These are phyloP conservation scores for Ptilorrhoa leucosticta DNA, from an alignment of 2,113 vertebrate species.

Conservation along the genomic window DNA sequence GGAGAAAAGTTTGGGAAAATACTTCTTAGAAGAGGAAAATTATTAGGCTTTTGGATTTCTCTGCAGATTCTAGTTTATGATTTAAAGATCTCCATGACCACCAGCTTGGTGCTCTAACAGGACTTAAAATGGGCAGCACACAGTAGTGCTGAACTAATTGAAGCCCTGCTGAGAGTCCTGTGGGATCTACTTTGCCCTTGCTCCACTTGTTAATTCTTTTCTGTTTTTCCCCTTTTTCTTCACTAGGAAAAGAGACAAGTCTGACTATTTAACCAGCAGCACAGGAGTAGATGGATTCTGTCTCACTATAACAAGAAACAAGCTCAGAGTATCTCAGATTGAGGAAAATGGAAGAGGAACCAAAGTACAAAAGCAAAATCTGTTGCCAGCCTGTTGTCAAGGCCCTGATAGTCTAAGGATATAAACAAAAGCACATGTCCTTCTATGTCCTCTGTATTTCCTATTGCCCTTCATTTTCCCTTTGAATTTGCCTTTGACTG, in stretches of 20 bases:
- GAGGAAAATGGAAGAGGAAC: background rate
- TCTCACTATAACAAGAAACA: background rate
- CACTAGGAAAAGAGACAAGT: background rate
- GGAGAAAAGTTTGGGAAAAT: background rate
- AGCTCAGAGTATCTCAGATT: background rate
- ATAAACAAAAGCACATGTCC: accelerated
- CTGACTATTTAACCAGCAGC: background rate
- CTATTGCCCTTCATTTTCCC: background rate
- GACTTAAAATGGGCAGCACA: background rate
- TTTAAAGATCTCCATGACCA: background rate
- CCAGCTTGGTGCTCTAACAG: background rate
- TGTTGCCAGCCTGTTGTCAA: background rate
- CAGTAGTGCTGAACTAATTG: background rate
- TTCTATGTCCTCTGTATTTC: background rate
- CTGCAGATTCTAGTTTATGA: background rate
- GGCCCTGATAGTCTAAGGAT: background rate
- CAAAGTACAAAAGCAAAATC: background rate
- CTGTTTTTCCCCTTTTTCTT: background rate
- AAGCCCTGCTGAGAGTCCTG: background rate
- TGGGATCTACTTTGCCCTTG: background rate
- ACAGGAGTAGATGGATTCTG: background rate
- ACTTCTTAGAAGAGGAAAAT: background rate
- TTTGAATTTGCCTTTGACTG: background rate
- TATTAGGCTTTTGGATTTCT: background rate
- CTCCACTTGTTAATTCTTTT: background rate